These are phyloP conservation scores for Saccopteryx leptura DNA, from an alignment of 2,113 vertebrate genomes.

Conservation along the genomic window DNA sequence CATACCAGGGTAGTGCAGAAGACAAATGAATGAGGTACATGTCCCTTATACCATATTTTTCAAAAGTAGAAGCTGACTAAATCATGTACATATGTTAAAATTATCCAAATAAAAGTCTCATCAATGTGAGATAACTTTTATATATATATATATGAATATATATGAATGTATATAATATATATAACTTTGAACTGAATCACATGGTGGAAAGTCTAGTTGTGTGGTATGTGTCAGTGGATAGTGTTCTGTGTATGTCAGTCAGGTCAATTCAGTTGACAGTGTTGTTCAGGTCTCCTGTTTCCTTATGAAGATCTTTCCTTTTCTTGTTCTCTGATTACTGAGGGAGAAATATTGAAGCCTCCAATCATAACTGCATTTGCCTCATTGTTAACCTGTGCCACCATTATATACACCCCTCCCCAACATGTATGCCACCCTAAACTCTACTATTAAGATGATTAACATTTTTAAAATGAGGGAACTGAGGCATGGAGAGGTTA, in stretches of 20 bases:
- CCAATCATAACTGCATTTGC: neutral
- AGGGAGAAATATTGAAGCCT: neutral
- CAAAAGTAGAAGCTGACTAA: neutral
- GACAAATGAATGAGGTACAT: neutral
- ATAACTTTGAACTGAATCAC: neutral
- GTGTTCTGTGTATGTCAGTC: neutral
- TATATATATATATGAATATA: neutral
- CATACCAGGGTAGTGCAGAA: neutral
- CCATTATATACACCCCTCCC: neutral
- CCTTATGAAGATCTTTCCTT: neutral
- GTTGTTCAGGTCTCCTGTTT: neutral
- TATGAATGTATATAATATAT: neutral
- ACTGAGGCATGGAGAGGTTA: neutral
- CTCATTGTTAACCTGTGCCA: neutral
- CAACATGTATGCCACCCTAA: neutral
- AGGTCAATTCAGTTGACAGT: neutral
- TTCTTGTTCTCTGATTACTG: neutral
- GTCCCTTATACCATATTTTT: neutral
- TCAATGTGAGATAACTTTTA: neutral
- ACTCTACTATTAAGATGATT: neutral
- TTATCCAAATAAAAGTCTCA: neutral
- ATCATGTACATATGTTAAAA: neutral
- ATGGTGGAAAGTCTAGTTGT: neutral
- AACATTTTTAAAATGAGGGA: neutral
- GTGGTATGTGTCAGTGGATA: too few relatives aligned